These are phyloP conservation scores for Cephus runcator DNA, from an alignment of 2,888 invertebrate species.

Conservation along the genomic window DNA sequence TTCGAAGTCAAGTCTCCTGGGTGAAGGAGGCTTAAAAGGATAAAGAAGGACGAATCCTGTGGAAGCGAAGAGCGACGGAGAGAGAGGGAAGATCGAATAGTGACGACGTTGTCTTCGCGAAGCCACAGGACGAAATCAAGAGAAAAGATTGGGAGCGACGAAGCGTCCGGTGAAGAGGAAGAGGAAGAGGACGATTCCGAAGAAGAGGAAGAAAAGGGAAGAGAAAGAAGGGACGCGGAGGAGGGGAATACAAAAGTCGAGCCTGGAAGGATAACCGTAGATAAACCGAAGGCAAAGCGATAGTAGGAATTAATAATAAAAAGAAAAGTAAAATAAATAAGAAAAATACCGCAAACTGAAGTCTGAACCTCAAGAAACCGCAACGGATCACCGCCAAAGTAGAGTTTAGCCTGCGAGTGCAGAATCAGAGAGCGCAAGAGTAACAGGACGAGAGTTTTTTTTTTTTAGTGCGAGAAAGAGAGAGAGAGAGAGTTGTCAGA, in stretches of 20 bases:
- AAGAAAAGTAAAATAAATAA: slow-evolving; percentile 11
- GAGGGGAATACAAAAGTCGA: background rate
- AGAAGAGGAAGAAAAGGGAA: background rate
- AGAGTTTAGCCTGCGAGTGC: slow-evolving; percentile 31
- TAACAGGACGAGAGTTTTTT: slow-evolving; percentile 14
- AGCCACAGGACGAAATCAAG: background rate
- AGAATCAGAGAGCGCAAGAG: slow-evolving; percentile 27
- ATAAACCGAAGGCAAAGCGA: slow-evolving; percentile 9
- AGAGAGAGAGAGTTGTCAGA: slow-evolving; percentile 24
- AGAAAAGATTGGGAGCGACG: background rate
- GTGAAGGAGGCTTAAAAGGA: no score
- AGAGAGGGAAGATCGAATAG: slow-evolving; percentile 7
- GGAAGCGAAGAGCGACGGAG: background rate
- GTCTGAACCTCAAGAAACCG: slow-evolving; percentile 25
- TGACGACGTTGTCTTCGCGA: slow-evolving; percentile 7
- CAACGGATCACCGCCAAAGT: slow-evolving; percentile 29
- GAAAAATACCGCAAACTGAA: slow-evolving; percentile 18
- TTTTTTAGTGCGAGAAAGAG: slow-evolving; percentile 14
- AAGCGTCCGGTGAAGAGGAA: background rate
- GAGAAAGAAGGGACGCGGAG: background rate
- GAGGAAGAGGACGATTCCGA: background rate
- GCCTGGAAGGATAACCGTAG: background rate
- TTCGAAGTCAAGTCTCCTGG: no score
- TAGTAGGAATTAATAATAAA: background rate
- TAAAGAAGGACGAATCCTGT: no score